phyloP scores from a whole-genome alignment of 2,888 invertebrate species.

The Drosophila borborema region DNA sequence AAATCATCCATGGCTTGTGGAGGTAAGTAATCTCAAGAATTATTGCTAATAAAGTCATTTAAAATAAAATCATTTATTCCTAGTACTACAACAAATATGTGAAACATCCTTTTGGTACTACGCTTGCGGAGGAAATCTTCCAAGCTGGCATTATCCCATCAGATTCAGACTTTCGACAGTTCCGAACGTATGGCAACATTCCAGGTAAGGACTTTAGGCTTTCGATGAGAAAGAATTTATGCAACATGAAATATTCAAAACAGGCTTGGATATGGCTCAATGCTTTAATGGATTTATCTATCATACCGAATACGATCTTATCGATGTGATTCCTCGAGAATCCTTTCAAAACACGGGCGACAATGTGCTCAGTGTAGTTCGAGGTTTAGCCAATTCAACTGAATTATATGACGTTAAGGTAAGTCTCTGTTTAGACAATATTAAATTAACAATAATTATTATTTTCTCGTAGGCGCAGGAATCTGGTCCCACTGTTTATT shows the following conservation, averaged over 20 bases:
- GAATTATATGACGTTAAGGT: conserved; percentile 78
- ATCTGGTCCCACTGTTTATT: conserved; percentile 87
- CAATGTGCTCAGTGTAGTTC: conserved; percentile 87
- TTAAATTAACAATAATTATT: background rate
- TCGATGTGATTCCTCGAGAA: conserved; percentile 87
- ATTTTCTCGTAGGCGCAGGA: conserved; percentile 78
- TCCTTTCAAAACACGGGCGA: conserved; percentile 91
- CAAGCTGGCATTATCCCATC: conserved; percentile 88
- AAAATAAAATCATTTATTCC: background rate
- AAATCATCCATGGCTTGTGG: conserved; percentile 88
- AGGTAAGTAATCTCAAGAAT: background rate
- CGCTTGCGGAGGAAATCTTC: conserved; percentile 88
- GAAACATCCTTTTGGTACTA: conserved; percentile 87
- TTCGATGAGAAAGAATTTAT: background rate
- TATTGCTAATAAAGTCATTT: background rate
- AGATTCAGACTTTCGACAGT: conserved; percentile 89
- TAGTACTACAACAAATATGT: conserved; percentile 85
- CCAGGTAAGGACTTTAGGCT: conserved; percentile 59
- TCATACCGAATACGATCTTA: conserved; percentile 90
- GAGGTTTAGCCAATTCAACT: conserved; percentile 85
- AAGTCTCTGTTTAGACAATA: background rate
- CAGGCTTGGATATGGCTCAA: conserved; percentile 91
- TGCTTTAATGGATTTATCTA: conserved; percentile 90
- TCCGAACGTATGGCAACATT: conserved; percentile 79
- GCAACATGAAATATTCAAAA: background rate